phyloP scores from a whole-genome alignment of 1,140 invertebrate genomes.

The Spodoptera litura region DNA sequence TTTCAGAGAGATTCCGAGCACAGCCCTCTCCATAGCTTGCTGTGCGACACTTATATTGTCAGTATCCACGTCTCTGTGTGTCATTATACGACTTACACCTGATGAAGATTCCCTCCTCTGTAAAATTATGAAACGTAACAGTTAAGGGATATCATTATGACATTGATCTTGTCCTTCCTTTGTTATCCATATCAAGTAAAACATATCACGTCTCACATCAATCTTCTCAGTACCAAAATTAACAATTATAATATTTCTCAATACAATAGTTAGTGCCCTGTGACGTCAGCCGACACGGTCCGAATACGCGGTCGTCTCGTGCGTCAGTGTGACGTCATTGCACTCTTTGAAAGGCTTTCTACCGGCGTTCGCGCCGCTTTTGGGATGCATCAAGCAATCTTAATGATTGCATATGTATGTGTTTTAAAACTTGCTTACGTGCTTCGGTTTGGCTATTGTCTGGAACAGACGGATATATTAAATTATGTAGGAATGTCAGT shows the following conservation, averaged over 20 bases:
- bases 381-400: conserved; percentile 31
- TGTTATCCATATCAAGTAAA: no score
- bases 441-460: neutral
- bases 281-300: conserved; percentile 16
- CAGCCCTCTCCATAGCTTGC: no score
- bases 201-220: no score
- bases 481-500: conserved; percentile 12
- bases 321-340: conserved; percentile 22
- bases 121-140: no score
- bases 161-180: no score
- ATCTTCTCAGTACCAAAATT: neutral
- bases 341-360: conserved; percentile 30
- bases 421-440: conserved; percentile 6
- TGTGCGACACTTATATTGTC: no score
- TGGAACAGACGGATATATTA: neutral
- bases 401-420: neutral
- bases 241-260: conserved; percentile 37
- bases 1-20: no score
- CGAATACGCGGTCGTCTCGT: conserved; percentile 16
- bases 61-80: no score
- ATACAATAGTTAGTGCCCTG: neutral
- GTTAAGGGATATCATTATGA: no score
- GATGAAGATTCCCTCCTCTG: no score
- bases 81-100: no score
- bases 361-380: conserved; percentile 9